Conservation (phyloP, 2,888 invertebrate species). For the Unio delphinus region DNA sequence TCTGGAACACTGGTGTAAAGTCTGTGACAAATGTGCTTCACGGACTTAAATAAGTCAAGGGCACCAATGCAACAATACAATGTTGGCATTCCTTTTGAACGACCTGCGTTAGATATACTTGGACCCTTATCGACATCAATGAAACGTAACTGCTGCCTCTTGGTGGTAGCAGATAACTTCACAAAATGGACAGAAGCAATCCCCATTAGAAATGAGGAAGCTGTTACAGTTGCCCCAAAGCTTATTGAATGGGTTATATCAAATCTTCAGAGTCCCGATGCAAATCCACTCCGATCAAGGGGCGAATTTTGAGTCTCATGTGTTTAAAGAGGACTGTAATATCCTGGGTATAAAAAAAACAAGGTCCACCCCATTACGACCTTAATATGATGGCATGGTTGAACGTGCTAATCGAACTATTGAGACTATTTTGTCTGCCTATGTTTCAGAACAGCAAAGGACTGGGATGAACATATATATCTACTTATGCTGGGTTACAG, state of each 20-base stretch:
- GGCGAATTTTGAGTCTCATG: constrained; percentile 11
- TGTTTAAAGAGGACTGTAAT: constrained; percentile 13
- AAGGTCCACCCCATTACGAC: constrained; percentile 19
- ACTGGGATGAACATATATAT: constrained; percentile 25
- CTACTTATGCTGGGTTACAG: constrained; percentile 25
- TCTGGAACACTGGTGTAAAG: too few relatives aligned
- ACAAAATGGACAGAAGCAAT: constrained; percentile 17
- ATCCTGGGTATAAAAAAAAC: constrained; percentile 15
- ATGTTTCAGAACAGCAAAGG: constrained; percentile 18
- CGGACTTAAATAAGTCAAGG: too few relatives aligned
- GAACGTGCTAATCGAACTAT: constrained; percentile 19
- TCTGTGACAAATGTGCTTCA: too few relatives aligned
- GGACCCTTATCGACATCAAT: constrained; percentile 10
- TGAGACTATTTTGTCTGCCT: constrained; percentile 14
- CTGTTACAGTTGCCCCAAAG: constrained; percentile 10
- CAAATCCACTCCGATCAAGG: constrained; percentile 19
- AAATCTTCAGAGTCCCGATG: constrained; percentile 10
- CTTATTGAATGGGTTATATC: constrained; percentile 8
- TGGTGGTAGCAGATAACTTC: constrained; percentile 12
- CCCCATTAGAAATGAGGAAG: constrained; percentile 9
- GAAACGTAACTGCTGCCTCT: constrained; percentile 11
- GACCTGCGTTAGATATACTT: constrained; percentile 11
- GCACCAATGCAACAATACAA: constrained; percentile 6
- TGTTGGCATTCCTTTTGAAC: neutral
- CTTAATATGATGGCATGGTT: constrained; percentile 16